These are phyloP conservation scores for Lysandra bellargus DNA, from an alignment of 2,888 invertebrate species.

Conservation along the genomic window DNA sequence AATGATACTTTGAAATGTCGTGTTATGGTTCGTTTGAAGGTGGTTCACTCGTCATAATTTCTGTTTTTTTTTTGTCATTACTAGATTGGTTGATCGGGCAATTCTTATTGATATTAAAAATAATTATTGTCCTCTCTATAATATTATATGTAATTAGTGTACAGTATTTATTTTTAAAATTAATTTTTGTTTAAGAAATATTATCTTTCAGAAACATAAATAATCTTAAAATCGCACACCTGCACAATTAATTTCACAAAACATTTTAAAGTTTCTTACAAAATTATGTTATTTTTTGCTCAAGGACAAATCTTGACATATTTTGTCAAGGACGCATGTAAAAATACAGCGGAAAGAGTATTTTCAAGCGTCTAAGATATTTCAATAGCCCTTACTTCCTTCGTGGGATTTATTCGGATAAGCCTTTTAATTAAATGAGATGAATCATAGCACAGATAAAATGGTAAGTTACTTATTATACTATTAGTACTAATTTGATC, in stretches of 20 bases:
- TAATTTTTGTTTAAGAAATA: too few species aligned
- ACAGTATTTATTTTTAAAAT: too few species aligned
- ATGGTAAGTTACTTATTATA: background rate
- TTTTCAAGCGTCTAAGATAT: conserved; percentile 42
- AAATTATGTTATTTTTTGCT: background rate
- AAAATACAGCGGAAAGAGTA: conserved; percentile 37
- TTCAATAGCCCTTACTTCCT: conserved; percentile 52
- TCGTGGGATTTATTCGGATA: conserved; percentile 48
- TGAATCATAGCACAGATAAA: background rate
- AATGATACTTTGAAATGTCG: background rate
- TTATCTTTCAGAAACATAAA: too few species aligned
- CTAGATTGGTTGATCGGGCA: background rate
- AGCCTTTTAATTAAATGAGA: background rate
- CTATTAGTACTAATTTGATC: background rate
- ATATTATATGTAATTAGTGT: too few species aligned
- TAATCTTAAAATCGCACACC: too few species aligned
- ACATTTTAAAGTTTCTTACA: background rate
- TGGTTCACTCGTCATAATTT: background rate
- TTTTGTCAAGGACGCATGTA: conserved; percentile 36
- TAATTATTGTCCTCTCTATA: too few species aligned
- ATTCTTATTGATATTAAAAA: background rate
- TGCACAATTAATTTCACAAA: background rate
- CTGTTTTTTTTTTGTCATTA: background rate
- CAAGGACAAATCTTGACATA: conserved; percentile 36
- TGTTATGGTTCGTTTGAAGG: background rate